These are phyloP conservation scores for Myoxocephalus aenaeus DNA, from an alignment of 2,797 vertebrate species.

Conservation along the genomic window DNA sequence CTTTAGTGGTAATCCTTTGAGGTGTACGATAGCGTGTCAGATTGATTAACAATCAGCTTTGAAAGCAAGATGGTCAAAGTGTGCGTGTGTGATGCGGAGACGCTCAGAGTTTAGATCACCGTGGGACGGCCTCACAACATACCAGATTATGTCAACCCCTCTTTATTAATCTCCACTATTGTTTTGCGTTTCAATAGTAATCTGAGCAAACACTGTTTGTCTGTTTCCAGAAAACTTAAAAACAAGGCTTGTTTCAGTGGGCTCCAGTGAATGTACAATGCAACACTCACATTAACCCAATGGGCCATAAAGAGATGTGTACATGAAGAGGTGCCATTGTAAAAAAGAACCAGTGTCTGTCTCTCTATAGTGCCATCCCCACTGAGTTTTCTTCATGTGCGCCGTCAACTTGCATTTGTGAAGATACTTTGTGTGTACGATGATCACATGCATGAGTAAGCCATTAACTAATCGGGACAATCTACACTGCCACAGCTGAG, in stretches of 20 bases:
- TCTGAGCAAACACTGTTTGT: constrained; percentile 15
- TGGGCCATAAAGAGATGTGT: constrained; percentile 20
- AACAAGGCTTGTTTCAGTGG: constrained; percentile 6
- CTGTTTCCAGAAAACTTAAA: not conserved
- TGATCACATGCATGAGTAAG: constrained; percentile 61
- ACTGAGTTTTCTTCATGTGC: constrained; percentile 48
- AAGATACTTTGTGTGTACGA: constrained; percentile 56
- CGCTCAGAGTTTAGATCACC: not conserved
- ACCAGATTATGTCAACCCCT: not conserved
- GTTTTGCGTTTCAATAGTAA: constrained; percentile 16
- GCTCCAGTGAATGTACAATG: constrained; percentile 42
- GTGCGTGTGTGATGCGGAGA: not conserved
- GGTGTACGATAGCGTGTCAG: not conserved
- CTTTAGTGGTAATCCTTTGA: not conserved
- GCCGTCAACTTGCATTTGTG: constrained; percentile 55
- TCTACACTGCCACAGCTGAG: constrained; percentile 32
- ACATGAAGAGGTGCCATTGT: constrained; percentile 36
- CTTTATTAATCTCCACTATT: not conserved
- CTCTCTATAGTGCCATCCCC: constrained; percentile 40
- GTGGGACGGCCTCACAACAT: not conserved
- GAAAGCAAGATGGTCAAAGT: not conserved
- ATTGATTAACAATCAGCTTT: not conserved
- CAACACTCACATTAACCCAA: constrained; percentile 38
- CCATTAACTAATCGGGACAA: constrained; percentile 50
- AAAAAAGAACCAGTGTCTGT: constrained; percentile 22